Percentiles rank a stretch among this genome's conserved stretches.
phyloP scores from a whole-genome alignment of 1,140 invertebrate species.

The Drosophila grimshawi region DNA sequence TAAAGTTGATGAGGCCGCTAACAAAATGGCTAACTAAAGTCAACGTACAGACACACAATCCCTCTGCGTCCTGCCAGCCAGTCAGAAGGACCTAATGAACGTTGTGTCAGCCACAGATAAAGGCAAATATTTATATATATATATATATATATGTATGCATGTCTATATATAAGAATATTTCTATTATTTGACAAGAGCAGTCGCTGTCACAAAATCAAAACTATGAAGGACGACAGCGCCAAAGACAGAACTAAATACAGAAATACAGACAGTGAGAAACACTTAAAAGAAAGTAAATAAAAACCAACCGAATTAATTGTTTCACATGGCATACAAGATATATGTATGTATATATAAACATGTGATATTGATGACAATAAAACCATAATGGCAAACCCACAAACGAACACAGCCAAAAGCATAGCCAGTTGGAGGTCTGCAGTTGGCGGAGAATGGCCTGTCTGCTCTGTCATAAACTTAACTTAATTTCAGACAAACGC shows the following conservation, averaged over 20 bases:
- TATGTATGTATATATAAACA: constrained; percentile 46
- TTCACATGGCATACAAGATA: constrained; percentile 63
- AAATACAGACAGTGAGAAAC: constrained; percentile 36
- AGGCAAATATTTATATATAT: constrained; percentile 1
- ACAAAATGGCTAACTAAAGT: constrained; percentile 46
- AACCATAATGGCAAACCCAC: constrained; percentile 66
- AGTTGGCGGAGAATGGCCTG: constrained; percentile 6
- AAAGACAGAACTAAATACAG: constrained; percentile 20
- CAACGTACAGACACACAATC: constrained; percentile 37
- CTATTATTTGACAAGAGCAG: constrained; percentile 71
- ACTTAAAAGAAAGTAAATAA: constrained; percentile 75
- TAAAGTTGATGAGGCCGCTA: constrained; percentile 72
- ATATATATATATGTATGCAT: not conserved
- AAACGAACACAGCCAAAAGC: constrained; percentile 36
- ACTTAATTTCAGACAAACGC: constrained; percentile 77
- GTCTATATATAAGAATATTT: constrained; percentile 32
- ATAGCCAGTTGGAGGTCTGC: constrained; percentile 25
- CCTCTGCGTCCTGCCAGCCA: not conserved
- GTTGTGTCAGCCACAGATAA: constrained; percentile 40
- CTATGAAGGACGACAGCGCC: constrained; percentile 64
- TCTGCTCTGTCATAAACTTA: constrained; percentile 67
- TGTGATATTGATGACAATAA: constrained; percentile 80
- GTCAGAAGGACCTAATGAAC: constrained; percentile 59
- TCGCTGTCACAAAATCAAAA: constrained; percentile 76
- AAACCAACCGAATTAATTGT: constrained; percentile 71